These are phyloP conservation scores for Ctenopoma multispine DNA, from an alignment of 2,797 vertebrate genomes.

Conservation along the genomic window DNA sequence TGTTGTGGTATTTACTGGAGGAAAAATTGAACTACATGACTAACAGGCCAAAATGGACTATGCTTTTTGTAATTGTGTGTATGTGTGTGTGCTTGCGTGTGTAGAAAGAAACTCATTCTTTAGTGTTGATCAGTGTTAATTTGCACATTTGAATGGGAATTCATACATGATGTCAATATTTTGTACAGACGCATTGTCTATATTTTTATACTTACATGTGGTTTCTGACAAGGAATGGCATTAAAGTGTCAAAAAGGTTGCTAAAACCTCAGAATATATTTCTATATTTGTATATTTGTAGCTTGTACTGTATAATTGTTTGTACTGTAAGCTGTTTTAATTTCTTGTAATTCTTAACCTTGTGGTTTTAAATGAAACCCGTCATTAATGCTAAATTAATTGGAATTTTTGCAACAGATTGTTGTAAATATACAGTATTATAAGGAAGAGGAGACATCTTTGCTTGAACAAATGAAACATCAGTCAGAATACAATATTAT, in stretches of 20 bases:
- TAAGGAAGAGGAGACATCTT: conserved; percentile 59
- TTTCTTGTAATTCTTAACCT: conserved; percentile 63
- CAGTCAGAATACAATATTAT: conserved; percentile 61
- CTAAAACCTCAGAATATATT: conserved; percentile 80
- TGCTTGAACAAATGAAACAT: conserved; percentile 69
- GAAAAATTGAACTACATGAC: conserved; percentile 51
- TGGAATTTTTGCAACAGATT: conserved; percentile 59
- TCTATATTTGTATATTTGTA: conserved; percentile 87
- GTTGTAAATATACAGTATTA: conserved; percentile 77
- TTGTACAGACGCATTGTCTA: conserved; percentile 84
- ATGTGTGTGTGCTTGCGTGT: conserved; percentile 37
- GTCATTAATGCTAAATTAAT: conserved; percentile 67
- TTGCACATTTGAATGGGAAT: conserved; percentile 85
- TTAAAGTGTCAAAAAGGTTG: conserved; percentile 76
- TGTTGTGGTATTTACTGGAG: conserved; percentile 66
- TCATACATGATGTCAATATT: conserved; percentile 84
- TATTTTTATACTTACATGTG: conserved; percentile 87
- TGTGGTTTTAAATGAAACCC: conserved; percentile 68
- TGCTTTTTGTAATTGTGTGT: conserved; percentile 50
- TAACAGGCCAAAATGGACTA: conserved; percentile 69
- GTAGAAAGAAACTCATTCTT: conserved; percentile 54
- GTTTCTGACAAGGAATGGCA: conserved; percentile 78
- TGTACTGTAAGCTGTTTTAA: conserved; percentile 77
- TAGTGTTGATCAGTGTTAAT: conserved; percentile 77
- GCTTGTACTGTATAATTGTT: conserved; percentile 79